A percentile compares a stretch with the other conserved stretches of the same genome.
Conservation (phyloP, 1,140 invertebrate genomes). For the Zaprionus capensis region DNA sequence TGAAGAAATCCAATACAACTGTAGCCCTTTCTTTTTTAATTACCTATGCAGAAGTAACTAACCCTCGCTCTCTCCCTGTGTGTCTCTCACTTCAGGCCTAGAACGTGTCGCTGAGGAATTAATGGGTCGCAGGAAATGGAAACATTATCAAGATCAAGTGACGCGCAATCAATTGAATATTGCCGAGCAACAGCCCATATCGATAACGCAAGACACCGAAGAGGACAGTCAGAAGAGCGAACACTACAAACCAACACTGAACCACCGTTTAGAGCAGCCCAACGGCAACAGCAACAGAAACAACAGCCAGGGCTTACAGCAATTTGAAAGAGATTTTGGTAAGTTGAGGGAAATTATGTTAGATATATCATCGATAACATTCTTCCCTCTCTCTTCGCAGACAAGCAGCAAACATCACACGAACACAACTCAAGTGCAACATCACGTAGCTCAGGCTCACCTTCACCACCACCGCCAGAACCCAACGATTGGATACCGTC, state of each 20-base stretch:
- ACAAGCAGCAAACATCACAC: constrained; percentile 75
- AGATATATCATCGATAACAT: not conserved
- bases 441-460: constrained; percentile 68
- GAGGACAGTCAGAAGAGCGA: constrained; percentile 45
- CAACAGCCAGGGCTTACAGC: constrained; percentile 41
- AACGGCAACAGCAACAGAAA: constrained; percentile 41
- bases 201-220: constrained; percentile 59
- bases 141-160: constrained; percentile 93
- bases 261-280: constrained; percentile 67
- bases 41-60: not conserved
- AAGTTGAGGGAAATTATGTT: not conserved
- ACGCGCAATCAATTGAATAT: constrained; percentile 80
- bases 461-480: constrained; percentile 82
- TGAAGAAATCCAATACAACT: constrained; percentile 10
- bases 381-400: constrained; percentile 12
- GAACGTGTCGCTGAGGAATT: constrained; percentile 98
- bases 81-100: constrained; percentile 88
- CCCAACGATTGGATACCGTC: constrained; percentile 93
- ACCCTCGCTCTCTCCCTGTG: not conserved
- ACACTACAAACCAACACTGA: constrained; percentile 52
- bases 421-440: constrained; percentile 67
- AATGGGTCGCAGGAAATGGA: constrained; percentile 97
- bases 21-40: constrained; percentile 2
- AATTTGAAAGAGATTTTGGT: constrained; percentile 68
- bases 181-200: constrained; percentile 75